Evolutionary conservation across 1,140 invertebrate species (phyloP), one percentile per base, ranked within the genome.

Genomic region (Spodoptera frugiperda): DNA sequence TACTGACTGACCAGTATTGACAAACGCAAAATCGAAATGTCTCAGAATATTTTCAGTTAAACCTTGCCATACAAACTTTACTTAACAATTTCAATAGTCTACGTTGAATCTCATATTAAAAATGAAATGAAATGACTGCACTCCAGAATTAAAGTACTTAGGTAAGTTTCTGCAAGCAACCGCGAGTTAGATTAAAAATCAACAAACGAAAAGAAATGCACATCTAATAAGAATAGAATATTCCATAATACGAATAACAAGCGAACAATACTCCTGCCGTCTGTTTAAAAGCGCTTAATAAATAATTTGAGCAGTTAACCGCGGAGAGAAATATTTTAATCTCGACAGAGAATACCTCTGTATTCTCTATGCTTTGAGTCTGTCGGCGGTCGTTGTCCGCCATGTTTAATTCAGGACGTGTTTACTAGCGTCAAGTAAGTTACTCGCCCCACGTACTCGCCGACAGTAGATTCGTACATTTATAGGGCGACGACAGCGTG

Each of bases 301-400:
- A 91, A 90, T 90, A 89, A 91, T 90, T 86, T 87, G 76, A 87
- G 72, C 81, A 85, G 80, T 89, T 89, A 88, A 88, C 87, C 84
- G 83, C 83, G 70, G 54, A 85, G 85, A 78, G 86, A 90, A 90
- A 91, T 92, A 90, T 91, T 91, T 92, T 92, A 91, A 91, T 91
- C 87, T 90, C 88, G 75, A 85, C 85, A 85, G 79, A 84, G 82
- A 25, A 25, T 25, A 25, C 25, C n/a, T n/a, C n/a, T n/a, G n/a
- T n/a, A n/a, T n/a, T n/a, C n/a, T n/a, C n/a, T n/a, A 82, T 80
- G 83, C 87, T 89, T 89, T 88, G 86, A 84, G 80, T 76, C 76
- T 77, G 81, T 67, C 57, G 46, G 79, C 83, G 85, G 87, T 89
- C 87, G 84, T 86, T 85, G 85, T 80, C 80, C 82, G 78, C 81